Evolutionary conservation across 2,888 invertebrate species (phyloP), one percentile per base, ranked within the genome.

Genomic region (Plagiodera versicolora): DNA sequence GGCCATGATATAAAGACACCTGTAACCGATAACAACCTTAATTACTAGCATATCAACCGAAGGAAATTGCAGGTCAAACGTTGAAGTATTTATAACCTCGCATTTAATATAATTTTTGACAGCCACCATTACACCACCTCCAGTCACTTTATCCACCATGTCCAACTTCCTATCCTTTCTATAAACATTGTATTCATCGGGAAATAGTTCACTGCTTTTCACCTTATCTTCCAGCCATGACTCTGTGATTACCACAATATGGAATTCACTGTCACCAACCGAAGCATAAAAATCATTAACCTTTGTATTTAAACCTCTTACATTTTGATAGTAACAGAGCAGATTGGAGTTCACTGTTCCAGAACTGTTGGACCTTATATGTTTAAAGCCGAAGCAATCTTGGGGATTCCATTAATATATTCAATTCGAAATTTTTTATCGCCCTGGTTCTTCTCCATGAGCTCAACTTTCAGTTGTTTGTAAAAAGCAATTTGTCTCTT

Each of bases 271-370:
- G 28, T 54, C 28, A 28, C 54, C 46, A 8, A 24, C 53, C 8
- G 39, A 20, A 8, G 39, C 1, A 14, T 39, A 53, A 45, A 53
- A 53, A 11, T 11, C 20, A 39, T 53, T 20, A 19, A 53, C 2
- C n/a, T 53, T 53, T n/a, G n/a, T 39, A 53, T 53, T 53, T 8
- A 44, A 14, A 2, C 44, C 53, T 19, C 3, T 53, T 3, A 53
- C 39, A 39, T 44, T 53, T 20, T 53, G 53, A 18, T 53, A 39
- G 20, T 19, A 53, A 14, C n/a, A n/a, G n/a, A n/a, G n/a, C n/a
- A n/a, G n/a, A n/a, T n/a, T n/a, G n/a, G n/a, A n/a, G n/a, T n/a
- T n/a, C n/a, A n/a, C n/a, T n/a, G n/a, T n/a, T n/a, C n/a, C n/a
- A n/a, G n/a, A n/a, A n/a, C n/a, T n/a, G n/a, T n/a, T n/a, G n/a